A percentile compares a stretch with the other conserved stretches of the same genome.
Conservation (phyloP, 2,797 vertebrate genomes). For the Lemur catta region DNA sequence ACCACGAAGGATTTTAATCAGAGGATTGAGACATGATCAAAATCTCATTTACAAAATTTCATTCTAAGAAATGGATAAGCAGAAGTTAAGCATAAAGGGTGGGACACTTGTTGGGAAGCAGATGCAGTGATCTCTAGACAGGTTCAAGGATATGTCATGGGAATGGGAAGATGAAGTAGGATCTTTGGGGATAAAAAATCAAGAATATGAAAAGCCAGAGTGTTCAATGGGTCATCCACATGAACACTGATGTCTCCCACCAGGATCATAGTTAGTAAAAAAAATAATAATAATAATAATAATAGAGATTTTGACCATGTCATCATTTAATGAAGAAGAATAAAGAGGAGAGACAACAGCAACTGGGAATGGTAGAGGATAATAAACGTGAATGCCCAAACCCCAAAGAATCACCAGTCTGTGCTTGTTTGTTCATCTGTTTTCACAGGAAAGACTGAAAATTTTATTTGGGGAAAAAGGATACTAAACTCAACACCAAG, state of each 20-base stretch:
- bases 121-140: neutral
- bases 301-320: neutral
- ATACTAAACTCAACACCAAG: neutral
- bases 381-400: neutral
- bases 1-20: neutral
- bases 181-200: neutral
- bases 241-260: neutral
- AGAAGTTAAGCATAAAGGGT: neutral
- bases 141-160: neutral
- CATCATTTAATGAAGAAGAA: neutral
- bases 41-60: neutral
- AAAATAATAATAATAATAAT: neutral
- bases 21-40: neutral
- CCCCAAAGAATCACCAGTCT: neutral
- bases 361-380: neutral
- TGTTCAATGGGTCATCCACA: neutral
- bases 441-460: neutral
- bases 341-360: neutral
- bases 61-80: neutral
- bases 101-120: neutral
- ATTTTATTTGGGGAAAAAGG: neutral
- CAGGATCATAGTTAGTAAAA: neutral
- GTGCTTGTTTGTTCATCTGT: neutral
- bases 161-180: neutral
- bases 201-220: neutral